Conservation (phyloP, 2,888 invertebrate species). For the Alloplasta piceator region DNA sequence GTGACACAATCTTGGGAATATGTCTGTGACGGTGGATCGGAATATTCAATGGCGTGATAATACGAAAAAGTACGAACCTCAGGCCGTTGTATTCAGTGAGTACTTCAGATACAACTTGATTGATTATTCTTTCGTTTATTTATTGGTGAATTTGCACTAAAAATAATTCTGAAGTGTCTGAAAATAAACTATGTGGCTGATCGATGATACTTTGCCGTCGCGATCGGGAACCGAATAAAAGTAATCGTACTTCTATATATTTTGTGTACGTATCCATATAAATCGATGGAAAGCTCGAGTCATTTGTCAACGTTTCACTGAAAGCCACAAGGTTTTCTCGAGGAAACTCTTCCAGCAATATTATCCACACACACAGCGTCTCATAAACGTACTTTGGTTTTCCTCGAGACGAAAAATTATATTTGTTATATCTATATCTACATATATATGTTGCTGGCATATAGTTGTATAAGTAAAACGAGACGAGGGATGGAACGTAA, state of each 20-base stretch:
- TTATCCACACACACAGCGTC: not conserved
- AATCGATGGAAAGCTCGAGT: conserved; percentile 58
- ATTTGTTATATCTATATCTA: conserved; percentile 7
- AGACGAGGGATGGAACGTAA: conserved; percentile 75
- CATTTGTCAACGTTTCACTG: conserved; percentile 57
- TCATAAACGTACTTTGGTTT: not conserved
- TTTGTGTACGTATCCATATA: conserved; percentile 16
- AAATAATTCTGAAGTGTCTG: not conserved
- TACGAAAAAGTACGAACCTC: conserved; percentile 37
- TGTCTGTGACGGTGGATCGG: conserved; percentile 37
- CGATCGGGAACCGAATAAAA: conserved; percentile 49
- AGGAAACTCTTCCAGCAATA: conserved; percentile 49
- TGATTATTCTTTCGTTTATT: conserved; percentile 4
- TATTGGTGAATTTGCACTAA: not conserved
- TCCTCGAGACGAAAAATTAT: conserved; percentile 8
- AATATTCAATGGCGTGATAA: conserved; percentile 13
- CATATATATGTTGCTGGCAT: conserved; percentile 17
- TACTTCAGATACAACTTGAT: conserved; percentile 30
- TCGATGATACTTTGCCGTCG: conserved; percentile 53
- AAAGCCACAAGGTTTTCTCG: conserved; percentile 52
- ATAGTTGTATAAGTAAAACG: conserved; percentile 65
- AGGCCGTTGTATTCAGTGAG: conserved; percentile 44
- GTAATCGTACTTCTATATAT: conserved; percentile 39
- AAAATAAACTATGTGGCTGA: conserved; percentile 46
- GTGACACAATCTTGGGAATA: conserved; percentile 1